A percentile compares a stretch with the other conserved stretches of the same genome.
Conservation (phyloP, 1,140 invertebrate species). For the Anastrepha obliqua region DNA sequence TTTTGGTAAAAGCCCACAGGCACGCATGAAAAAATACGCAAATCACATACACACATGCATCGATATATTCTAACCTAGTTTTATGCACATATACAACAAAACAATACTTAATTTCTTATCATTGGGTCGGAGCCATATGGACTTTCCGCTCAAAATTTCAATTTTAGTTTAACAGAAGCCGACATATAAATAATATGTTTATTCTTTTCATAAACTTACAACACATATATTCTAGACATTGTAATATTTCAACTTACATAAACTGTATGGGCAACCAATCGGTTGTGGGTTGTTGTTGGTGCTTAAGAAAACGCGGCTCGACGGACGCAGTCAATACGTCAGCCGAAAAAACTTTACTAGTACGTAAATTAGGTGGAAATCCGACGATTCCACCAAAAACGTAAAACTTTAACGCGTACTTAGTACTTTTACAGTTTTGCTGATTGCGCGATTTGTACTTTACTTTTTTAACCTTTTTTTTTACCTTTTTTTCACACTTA, state of each 20-base stretch:
- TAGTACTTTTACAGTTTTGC: background rate
- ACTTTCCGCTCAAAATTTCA: too few relatives aligned
- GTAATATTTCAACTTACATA: constrained; percentile 35
- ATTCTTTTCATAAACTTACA: too few relatives aligned
- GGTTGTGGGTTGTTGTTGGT: background rate
- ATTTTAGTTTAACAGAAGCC: too few relatives aligned
- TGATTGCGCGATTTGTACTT: background rate
- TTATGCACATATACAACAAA: background rate
- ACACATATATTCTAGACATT: background rate
- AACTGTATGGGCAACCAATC: constrained; percentile 23
- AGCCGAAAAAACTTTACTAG: background rate
- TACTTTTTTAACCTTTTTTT: background rate
- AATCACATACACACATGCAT: too few relatives aligned
- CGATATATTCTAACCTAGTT: too few relatives aligned
- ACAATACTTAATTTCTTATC: too few relatives aligned
- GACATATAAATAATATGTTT: too few relatives aligned
- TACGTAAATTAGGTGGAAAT: background rate
- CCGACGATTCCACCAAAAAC: constrained; percentile 42
- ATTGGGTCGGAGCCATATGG: too few relatives aligned
- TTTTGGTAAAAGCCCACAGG: too few relatives aligned
- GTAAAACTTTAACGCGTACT: constrained; percentile 4
- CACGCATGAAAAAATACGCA: too few relatives aligned
- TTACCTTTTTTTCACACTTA: background rate
- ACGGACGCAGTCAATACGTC: constrained; percentile 25
- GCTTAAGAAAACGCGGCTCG: constrained; percentile 8